Evolutionary conservation across 37 sponge, comb jelly and placozoan genomes (phyloP).

Genomic region (Bolinopsis microptera): DNA sequence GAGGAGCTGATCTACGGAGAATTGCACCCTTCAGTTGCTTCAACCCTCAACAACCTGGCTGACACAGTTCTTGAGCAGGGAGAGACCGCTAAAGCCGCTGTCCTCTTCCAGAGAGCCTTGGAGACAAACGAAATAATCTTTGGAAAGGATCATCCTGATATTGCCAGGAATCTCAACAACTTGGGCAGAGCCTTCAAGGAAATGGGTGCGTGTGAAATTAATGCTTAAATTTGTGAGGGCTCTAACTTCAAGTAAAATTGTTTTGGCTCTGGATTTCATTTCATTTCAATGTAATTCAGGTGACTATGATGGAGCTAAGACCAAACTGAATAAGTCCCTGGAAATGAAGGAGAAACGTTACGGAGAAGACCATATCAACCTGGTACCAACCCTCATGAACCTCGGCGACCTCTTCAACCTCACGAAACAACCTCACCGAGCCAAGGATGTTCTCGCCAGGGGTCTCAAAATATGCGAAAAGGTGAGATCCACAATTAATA

Average conservation of each 20-base stretch:
- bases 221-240: no score
- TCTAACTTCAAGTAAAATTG: no score
- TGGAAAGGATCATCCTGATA: constrained; percentile 57
- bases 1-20: constrained; percentile 61
- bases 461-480: constrained; percentile 59
- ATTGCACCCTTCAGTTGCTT: constrained; percentile 45
- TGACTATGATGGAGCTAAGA: constrained; percentile 60
- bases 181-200: constrained; percentile 60
- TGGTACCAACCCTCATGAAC: constrained; percentile 60
- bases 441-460: constrained; percentile 58
- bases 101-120: constrained; percentile 61
- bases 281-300: no score
- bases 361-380: constrained; percentile 58
- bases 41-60: constrained; percentile 57
- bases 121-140: constrained; percentile 51
- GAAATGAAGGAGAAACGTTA: constrained; percentile 62
- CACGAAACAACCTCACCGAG: constrained; percentile 25
- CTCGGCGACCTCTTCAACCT: constrained; percentile 64
- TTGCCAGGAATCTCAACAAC: constrained; percentile 64
- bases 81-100: constrained; percentile 56
- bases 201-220: constrained; percentile 5
- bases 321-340: constrained; percentile 37
- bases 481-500: background rate
- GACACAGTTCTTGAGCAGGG: constrained; percentile 50
- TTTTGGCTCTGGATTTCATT: no score